Evolutionary conservation across 1,140 invertebrate genomes (phyloP), one percentile per base, ranked within the genome.

Genomic region (Drosophila lini): DNA sequence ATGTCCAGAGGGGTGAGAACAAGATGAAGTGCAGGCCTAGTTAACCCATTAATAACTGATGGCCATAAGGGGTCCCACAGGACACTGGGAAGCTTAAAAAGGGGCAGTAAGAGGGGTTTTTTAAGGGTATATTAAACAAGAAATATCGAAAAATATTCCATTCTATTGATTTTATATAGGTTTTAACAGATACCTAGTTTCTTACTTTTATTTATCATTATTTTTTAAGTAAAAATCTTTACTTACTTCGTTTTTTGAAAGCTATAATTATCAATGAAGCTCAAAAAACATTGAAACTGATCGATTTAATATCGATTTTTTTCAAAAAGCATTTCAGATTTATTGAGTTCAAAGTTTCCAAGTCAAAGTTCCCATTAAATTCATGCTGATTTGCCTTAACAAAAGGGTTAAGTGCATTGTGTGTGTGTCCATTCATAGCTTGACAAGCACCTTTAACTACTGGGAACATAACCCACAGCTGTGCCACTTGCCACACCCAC

Each of bases 391-490:
- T 19, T n/a, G 3, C 13, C 5, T 10, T 56, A 2, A 28, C 13
- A 25, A 61, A 61, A 11, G 61, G 61, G 61, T 64, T 64, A 42
- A 64, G 19, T 16, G 15, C 25, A 28, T 6, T 22, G 6, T 16
- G 32, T 28, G 25, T 41, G 3, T 25, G 16, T 19, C 19, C 11
- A 13, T 38, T 40, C 25, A 34, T 19, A 34, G 34, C 40, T 50
- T 59, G 65, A 52, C 59, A 42, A 44, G 63, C 53, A 71, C 58
- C 38, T 71, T 34, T 41, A 36, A 44, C 73, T 74, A 48, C 50
- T 48, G 13, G 7, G 5, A 36, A 60, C 38, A 34, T 40, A 19
- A 10, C 8, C 22, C 42, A 15, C 42, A 19, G 28, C 62, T 56
- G 31, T 47, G 36, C 52, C 34, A 55, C 36, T 50, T 16, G 25